Evolutionary conservation across 2,888 invertebrate species (phyloP), one percentile per base, ranked within the genome.

Genomic region (Drosophila planitibia): DNA sequence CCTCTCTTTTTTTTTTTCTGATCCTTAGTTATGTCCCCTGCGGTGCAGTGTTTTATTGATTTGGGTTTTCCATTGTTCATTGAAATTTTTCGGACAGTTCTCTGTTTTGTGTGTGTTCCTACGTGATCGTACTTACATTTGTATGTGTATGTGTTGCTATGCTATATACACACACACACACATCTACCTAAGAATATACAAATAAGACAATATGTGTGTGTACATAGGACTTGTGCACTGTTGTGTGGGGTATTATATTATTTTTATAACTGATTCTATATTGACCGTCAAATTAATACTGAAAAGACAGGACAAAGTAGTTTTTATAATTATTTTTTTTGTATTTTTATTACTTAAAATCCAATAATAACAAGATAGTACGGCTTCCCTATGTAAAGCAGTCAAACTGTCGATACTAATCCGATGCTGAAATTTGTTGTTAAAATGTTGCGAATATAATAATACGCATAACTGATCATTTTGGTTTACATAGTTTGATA

Each of bases 1-100:
- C 49, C 4, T 28, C 16, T 53, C 52, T 58, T 61, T 25, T 2
- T 70, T 66, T 52, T 49, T 74, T 61, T 64, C 54, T 61, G 73
- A 85, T 81, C 73, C 85, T 77, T 67, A 55, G 65, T 59, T 70
- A 7, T 85, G 85, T 76, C 85, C 90, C 85, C 90, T 85, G 85
- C 67, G 72, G 85, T 69, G 90, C 65, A 49, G 68, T 59, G 75
- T 88, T 85, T 90, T 88, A 90, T 90, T 90, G 85, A 85, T 81
- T 83, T 89, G 74, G 82, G 90, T 85, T 85, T 89, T 70, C 74
- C 62, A 53, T 59, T 80, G 65, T 75, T 69, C 70, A 62, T 60
- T 57, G 37, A 55, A 39, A 60, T 52, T 30, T 62, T 52, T 76
- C 51, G 75, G 75, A 64, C 64, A 63, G 37, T 9, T 63, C 32